These are phyloP conservation scores for Alosa alosa DNA, from an alignment of 2,113 vertebrate species.

Conservation along the genomic window DNA sequence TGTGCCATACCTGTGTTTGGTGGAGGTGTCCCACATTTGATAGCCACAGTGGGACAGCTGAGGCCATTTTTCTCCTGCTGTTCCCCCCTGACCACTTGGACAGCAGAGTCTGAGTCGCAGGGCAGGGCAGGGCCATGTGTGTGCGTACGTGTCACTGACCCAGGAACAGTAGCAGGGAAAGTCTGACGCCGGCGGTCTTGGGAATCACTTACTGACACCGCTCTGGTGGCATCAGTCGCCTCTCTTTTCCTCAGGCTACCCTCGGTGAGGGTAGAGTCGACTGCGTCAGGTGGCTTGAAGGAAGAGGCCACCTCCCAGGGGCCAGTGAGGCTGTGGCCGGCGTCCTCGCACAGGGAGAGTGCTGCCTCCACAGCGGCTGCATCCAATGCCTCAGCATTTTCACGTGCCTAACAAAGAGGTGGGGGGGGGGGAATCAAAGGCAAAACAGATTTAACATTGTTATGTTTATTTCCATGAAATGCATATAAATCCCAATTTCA, in stretches of 20 bases:
- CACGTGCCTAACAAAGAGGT: constrained; percentile 76
- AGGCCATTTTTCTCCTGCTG: constrained; percentile 67
- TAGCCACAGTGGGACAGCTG: constrained; percentile 44
- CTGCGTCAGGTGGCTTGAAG: constrained; percentile 55
- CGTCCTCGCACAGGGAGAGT: constrained; percentile 89
- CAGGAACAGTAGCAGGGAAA: constrained; percentile 44
- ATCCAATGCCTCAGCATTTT: constrained; percentile 88
- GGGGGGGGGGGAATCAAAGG: background rate
- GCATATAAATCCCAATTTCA: background rate
- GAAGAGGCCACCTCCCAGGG: constrained; percentile 78
- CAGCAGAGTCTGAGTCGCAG: constrained; percentile 39
- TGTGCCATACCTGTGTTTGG: constrained; percentile 53
- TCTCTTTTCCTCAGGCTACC: constrained; percentile 53
- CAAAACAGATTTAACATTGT: background rate
- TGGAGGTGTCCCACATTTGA: constrained; percentile 57
- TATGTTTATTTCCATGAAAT: background rate
- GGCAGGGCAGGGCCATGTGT: constrained; percentile 35
- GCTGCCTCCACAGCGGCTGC: constrained; percentile 92
- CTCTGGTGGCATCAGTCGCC: constrained; percentile 14
- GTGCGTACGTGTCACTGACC: constrained; percentile 44
- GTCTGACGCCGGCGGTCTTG: constrained; percentile 45
- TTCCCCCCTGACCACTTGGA: constrained; percentile 25
- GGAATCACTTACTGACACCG: constrained; percentile 37
- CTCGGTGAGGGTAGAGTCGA: constrained; percentile 44
- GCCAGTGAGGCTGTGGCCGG: constrained; percentile 81